phyloP scores from a whole-genome alignment of 2,888 invertebrate genomes.

The Yponomeuta evonymella region DNA sequence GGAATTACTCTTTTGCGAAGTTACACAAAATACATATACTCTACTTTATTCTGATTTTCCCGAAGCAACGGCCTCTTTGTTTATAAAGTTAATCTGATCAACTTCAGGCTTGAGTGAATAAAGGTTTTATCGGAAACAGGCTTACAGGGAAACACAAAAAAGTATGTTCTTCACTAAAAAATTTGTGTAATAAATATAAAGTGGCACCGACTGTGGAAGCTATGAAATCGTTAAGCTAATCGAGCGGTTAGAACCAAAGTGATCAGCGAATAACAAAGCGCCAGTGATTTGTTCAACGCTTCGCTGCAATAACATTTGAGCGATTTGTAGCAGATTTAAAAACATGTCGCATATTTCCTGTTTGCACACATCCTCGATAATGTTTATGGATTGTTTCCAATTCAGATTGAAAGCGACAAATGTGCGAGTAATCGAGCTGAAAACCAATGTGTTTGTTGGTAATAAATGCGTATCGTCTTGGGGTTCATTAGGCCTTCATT shows the following conservation, averaged over 20 bases:
- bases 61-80: not conserved
- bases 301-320: constrained; percentile 45
- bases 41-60: not conserved
- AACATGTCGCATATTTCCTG: constrained; percentile 59
- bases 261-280: constrained; percentile 32
- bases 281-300: constrained; percentile 44
- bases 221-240: constrained; percentile 15
- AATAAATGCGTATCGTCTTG: not conserved
- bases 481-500: not conserved
- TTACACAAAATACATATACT: too few relatives aligned
- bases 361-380: constrained; percentile 52
- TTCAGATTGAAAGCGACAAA: constrained; percentile 49
- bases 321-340: constrained; percentile 62
- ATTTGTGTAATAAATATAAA: constrained; percentile 18
- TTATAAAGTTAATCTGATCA: not conserved
- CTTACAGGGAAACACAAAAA: not conserved
- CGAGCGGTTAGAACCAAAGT: constrained; percentile 29
- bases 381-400: constrained; percentile 61
- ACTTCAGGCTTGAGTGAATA: not conserved
- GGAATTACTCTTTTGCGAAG: not conserved
- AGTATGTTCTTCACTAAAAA: constrained; percentile 3
- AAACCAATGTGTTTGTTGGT: constrained; percentile 25
- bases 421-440: constrained; percentile 48
- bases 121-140: not conserved
- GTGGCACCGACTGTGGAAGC: constrained; percentile 4